These are phyloP conservation scores for Heterotis niloticus DNA, from an alignment of 2,113 vertebrate species.

Conservation along the genomic window DNA sequence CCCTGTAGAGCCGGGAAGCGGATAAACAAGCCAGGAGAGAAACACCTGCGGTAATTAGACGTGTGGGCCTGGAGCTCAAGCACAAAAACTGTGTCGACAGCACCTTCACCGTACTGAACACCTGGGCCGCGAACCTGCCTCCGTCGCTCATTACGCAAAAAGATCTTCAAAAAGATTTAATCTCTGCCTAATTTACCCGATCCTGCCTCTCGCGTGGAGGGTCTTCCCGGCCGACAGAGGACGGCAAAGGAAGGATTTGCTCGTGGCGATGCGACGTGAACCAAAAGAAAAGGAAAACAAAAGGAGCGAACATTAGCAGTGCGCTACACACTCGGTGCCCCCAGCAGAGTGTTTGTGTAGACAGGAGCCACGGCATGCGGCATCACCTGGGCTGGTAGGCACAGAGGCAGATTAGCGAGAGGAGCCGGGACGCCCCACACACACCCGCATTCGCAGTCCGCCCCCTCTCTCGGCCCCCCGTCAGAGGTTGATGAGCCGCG, in stretches of 20 bases:
- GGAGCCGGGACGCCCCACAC: slow-evolving; percentile 43
- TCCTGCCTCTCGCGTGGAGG: neutral
- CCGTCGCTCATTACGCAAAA: slow-evolving; percentile 22
- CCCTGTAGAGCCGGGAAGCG: neutral
- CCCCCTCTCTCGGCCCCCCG: slow-evolving; percentile 56
- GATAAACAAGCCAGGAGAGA: slow-evolving; percentile 18
- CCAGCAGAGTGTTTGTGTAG: neutral
- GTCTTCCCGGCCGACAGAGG: neutral
- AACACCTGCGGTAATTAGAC: slow-evolving; percentile 27
- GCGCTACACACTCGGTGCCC: neutral
- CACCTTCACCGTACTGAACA: neutral
- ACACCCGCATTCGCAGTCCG: slow-evolving; percentile 36
- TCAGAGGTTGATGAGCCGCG: slow-evolving; percentile 74
- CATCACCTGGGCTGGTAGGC: neutral
- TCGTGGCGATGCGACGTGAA: neutral
- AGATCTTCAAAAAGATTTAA: neutral
- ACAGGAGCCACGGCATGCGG: neutral
- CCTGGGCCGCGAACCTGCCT: neutral
- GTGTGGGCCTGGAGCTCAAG: neutral
- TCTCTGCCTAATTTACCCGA: neutral
- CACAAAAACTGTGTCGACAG: neutral
- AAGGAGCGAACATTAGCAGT: no score
- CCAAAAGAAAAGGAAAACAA: no score
- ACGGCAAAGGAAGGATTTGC: neutral
- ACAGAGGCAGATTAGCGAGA: slow-evolving; percentile 68